Evolutionary conservation across 2,888 invertebrate species (phyloP), one percentile per base, ranked within the genome.

Genomic region (Pinctada fucata): DNA sequence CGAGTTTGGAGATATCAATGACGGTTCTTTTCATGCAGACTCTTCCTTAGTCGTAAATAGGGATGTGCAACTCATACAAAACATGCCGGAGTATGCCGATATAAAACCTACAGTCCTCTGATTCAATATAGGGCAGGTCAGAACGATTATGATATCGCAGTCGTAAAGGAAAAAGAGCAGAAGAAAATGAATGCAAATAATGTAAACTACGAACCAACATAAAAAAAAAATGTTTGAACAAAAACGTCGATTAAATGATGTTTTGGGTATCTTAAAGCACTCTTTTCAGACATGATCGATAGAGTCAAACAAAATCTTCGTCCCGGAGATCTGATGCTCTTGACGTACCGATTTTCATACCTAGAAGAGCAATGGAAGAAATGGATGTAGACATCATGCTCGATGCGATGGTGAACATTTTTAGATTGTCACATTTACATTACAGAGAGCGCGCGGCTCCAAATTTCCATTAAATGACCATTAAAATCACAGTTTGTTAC

Each of bases 21-120:
- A 69, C 50, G 49, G 16, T 69, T 69, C 69, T 8, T 48, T 69
- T 69, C 50, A 69, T 49, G 69, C n/a, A 69, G 69, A 69, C 8
- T 31, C 31, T 31, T 1, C 31, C 31, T 31, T 31, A 31, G 31
- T 31, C 31, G 16, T 8, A 16, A 31, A 69, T 50, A 50, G 16
- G n/a, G 16, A 16, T 47, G 3, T 31, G 31, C 31, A n/a, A n/a
- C n/a, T n/a, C n/a, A n/a, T n/a, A n/a, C n/a, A 31, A 31, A 31
- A 31, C 31, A 31, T 31, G 31, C 31, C 31, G 31, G 31, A 31
- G 31, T 31, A 31, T 31, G 31, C 31, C 31, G 31, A 31, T 1
- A 31, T 31, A 31, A 31, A 31, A 31, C 31, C 31, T 31, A 31
- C 31, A 31, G 31, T 31, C 31, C 31, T 31, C 31, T 31, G 31